Evolutionary conservation across 1,140 invertebrate genomes (phyloP).

Genomic region (Apis cerana): DNA sequence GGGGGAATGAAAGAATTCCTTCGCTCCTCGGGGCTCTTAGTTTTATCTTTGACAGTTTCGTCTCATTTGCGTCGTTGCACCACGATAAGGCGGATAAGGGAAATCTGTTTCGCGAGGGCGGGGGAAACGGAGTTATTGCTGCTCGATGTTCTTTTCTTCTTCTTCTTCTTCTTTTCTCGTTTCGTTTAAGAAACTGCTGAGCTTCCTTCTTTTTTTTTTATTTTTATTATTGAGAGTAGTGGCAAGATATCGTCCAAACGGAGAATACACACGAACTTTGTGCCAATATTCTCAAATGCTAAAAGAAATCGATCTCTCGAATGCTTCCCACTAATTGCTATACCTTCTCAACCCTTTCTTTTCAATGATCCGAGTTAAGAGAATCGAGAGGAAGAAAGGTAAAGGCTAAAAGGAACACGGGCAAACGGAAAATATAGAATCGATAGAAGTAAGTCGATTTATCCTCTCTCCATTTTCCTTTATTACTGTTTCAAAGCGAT

Average conservation of each 20-base stretch:
- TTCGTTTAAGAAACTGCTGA: no score
- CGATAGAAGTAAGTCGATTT: constrained; percentile 75
- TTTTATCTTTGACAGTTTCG: constrained; percentile 48
- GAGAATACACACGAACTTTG: no score
- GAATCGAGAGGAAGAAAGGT: not conserved
- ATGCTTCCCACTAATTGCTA: constrained; percentile 20
- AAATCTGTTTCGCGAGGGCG: not conserved
- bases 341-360: not conserved
- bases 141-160: no score
- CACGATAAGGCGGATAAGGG: constrained; percentile 5
- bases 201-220: not conserved
- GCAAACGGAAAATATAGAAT: not conserved
- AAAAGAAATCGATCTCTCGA: not conserved
- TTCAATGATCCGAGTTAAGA: constrained; percentile 13
- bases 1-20: constrained; percentile 3
- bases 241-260: no score
- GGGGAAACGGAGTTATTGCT: not conserved
- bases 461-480: constrained; percentile 70
- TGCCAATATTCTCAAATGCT: not conserved
- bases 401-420: constrained; percentile 19
- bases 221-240: no score
- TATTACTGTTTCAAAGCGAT: constrained; percentile 78
- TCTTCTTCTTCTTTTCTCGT: no score
- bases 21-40: constrained; percentile 26
- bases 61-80: constrained; percentile 12